phyloP scores from a whole-genome alignment of 1,140 invertebrate species.

The Colletes gigas region DNA sequence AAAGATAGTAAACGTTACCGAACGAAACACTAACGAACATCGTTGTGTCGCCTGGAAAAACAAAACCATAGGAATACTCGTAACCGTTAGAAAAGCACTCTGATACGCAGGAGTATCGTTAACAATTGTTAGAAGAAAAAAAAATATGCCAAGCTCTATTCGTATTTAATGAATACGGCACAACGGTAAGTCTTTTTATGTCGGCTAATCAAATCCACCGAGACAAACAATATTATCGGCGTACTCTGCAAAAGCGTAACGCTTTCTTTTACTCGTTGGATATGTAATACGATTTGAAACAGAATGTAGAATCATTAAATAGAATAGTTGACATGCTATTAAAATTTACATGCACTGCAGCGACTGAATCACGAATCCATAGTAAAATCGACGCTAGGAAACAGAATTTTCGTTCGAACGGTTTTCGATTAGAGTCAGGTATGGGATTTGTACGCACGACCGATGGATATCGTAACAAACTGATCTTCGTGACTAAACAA shows the following conservation, averaged over 20 bases:
- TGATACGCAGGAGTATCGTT: constrained; percentile 30
- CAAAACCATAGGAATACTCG: constrained; percentile 32
- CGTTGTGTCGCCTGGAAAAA: not conserved
- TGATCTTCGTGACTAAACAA: not conserved
- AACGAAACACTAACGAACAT: constrained; percentile 10
- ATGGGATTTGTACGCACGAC: not conserved
- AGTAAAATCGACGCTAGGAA: constrained; percentile 15
- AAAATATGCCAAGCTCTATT: constrained; percentile 40
- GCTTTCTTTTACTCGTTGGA: no score
- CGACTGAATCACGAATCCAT: constrained; percentile 39
- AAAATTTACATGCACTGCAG: constrained; percentile 55
- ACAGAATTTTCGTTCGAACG: not conserved
- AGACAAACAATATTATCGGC: no score
- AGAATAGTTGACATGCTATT: constrained; percentile 58
- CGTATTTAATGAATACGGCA: no score
- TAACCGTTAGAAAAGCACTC: constrained; percentile 36
- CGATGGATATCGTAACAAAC: not conserved
- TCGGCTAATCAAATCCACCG: not conserved
- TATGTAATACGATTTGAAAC: not conserved
- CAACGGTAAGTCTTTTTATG: not conserved
- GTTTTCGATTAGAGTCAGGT: not conserved
- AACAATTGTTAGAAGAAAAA: constrained; percentile 41
- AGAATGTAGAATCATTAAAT: constrained; percentile 44
- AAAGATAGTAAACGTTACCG: constrained; percentile 30
- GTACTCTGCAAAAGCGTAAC: no score